phyloP scores from a whole-genome alignment of 2,888 invertebrate species.

The Tetranychus piercei region DNA sequence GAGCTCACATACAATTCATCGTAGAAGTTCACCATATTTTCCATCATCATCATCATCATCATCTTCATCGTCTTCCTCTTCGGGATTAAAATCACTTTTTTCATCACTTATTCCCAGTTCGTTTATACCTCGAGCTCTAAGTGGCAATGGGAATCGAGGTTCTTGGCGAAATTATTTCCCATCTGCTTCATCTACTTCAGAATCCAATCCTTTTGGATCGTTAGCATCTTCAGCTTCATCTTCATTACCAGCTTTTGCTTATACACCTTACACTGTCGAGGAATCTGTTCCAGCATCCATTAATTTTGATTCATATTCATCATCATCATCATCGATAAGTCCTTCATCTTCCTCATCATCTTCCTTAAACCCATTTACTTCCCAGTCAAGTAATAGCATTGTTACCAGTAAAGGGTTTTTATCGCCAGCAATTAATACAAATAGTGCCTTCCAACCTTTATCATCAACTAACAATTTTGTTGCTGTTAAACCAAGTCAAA shows the following conservation, averaged over 20 bases:
- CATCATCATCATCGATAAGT: not conserved
- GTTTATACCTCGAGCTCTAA: not conserved
- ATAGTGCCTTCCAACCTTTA: not conserved
- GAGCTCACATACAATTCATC: not conserved
- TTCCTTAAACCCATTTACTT: not conserved
- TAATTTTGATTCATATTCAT: not conserved
- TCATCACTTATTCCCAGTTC: not conserved
- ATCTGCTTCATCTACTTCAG: not conserved
- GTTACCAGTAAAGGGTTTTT: not conserved
- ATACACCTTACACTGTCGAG: not conserved
- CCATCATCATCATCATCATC: not conserved
- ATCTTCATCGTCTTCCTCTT: not conserved
- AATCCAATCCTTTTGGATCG: not conserved
- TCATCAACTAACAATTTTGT: slow-evolving; percentile 7
- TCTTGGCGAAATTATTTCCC: not conserved
- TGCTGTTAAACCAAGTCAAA: slow-evolving; percentile 8
- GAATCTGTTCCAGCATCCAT: slow-evolving; percentile 2
- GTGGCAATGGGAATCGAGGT: not conserved
- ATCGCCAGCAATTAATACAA: not conserved
- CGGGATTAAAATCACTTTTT: not conserved
- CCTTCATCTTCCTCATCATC: not conserved
- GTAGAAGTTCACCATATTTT: not conserved
- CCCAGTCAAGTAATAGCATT: not conserved
- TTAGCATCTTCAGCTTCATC: not conserved
- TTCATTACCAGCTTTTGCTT: not conserved